phyloP scores from a whole-genome alignment of 2,888 invertebrate genomes.

The Luffia ferchaultella region DNA sequence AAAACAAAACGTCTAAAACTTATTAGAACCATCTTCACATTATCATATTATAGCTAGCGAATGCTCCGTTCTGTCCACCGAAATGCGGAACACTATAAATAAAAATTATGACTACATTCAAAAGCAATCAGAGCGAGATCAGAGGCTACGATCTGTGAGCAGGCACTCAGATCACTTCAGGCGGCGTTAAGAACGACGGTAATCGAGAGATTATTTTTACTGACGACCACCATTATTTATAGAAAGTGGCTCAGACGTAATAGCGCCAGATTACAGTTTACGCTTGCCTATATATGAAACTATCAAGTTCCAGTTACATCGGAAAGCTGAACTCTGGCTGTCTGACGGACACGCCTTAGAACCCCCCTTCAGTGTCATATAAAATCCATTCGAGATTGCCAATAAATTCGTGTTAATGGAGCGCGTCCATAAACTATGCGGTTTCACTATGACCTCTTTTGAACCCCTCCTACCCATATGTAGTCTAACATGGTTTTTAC shows the following conservation, averaged over 20 bases:
- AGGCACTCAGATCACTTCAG: too few relatives aligned
- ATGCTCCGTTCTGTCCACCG: not conserved
- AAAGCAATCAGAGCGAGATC: not conserved
- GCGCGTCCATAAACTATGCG: too few relatives aligned
- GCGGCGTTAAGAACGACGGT: not conserved
- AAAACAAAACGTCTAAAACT: too few relatives aligned
- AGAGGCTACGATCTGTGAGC: not conserved
- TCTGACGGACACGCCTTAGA: not conserved
- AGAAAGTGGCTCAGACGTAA: not conserved
- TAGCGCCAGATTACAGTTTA: not conserved
- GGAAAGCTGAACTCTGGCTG: too few relatives aligned
- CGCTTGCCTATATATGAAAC: not conserved
- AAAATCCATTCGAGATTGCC: not conserved
- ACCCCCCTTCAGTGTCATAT: not conserved
- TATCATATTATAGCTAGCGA: too few relatives aligned
- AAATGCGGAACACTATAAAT: not conserved
- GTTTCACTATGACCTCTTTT: too few relatives aligned
- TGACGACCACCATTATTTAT: not conserved
- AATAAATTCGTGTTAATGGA: not conserved
- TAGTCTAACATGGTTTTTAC: too few relatives aligned
- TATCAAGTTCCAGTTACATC: not conserved
- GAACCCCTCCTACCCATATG: too few relatives aligned
- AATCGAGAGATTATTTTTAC: not conserved
- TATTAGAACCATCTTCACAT: too few relatives aligned
- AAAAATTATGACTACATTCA: not conserved